Conservation (phyloP, 2,113 vertebrate species). For the Otis tarda region DNA sequence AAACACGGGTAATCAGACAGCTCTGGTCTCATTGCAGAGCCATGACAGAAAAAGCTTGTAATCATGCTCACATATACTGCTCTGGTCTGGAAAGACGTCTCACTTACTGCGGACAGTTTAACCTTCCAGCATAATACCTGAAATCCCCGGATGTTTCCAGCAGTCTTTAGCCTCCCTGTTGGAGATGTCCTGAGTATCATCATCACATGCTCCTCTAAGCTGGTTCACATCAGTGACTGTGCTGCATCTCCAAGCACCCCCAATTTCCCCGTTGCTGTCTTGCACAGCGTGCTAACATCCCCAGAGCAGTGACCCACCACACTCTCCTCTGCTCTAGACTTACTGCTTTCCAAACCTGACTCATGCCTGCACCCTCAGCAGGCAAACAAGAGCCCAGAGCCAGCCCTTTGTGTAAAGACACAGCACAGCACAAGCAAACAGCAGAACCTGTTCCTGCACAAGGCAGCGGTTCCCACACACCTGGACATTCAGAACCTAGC, state of each 20-base stretch:
- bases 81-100: neutral
- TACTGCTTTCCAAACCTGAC: neutral
- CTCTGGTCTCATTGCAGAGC: neutral
- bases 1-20: neutral
- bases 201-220: neutral
- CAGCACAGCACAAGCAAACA: neutral
- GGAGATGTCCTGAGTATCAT: neutral
- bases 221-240: neutral
- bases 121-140: neutral
- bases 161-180: neutral
- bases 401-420: neutral
- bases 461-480: neutral
- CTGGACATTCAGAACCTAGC: neutral
- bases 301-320: neutral
- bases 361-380: neutral
- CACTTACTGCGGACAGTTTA: neutral
- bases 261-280: accelerated
- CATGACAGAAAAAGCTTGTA: neutral
- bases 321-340: neutral
- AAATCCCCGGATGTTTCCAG: neutral
- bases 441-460: neutral
- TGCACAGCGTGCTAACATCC: neutral
- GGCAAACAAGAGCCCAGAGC: neutral
- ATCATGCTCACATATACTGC: neutral
- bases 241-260: neutral